These are phyloP conservation scores for Drosophila pseudotalamancana DNA, from an alignment of 2,888 invertebrate species.

Conservation along the genomic window DNA sequence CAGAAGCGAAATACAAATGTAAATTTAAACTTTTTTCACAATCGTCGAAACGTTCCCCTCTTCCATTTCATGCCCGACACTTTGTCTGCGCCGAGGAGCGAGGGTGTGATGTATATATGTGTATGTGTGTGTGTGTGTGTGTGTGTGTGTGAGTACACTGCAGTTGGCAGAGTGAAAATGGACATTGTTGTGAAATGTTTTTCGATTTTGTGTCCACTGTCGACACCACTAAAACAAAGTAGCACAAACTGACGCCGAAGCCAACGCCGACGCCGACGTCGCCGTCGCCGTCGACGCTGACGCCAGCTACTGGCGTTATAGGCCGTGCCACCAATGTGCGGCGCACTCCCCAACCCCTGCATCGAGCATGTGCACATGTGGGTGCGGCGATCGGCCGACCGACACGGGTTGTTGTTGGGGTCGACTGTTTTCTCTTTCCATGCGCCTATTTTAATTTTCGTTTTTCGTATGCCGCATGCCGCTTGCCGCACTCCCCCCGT, in stretches of 20 bases:
- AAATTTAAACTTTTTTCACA: constrained; percentile 75
- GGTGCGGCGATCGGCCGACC: constrained; percentile 73
- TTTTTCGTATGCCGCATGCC: constrained; percentile 45
- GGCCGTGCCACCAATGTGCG: constrained; percentile 41
- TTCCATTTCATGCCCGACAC: constrained; percentile 18
- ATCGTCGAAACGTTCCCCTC: constrained; percentile 41
- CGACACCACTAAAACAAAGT: constrained; percentile 71
- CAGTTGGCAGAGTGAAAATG: constrained; percentile 68
- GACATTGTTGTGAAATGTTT: constrained; percentile 79
- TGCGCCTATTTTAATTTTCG: constrained; percentile 70
- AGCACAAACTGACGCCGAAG: constrained; percentile 36
- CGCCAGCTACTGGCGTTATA: constrained; percentile 36
- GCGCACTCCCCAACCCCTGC: constrained; percentile 23
- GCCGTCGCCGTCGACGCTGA: neutral
- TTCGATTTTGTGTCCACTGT: constrained; percentile 72
- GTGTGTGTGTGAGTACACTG: constrained; percentile 32
- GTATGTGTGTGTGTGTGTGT: neutral
- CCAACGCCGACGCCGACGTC: neutral
- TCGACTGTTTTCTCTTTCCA: constrained; percentile 55
- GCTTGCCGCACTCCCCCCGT: no score
- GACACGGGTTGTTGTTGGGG: constrained; percentile 20
- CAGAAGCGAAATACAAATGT: constrained; percentile 62
- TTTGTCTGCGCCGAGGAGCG: constrained; percentile 37
- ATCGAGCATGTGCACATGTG: constrained; percentile 50
- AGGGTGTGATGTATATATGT: constrained; percentile 42